Percentiles rank a stretch among this genome's conserved stretches.
Conservation (phyloP, 2,113 vertebrate genomes). For the Nycticryphes semicollaris region DNA sequence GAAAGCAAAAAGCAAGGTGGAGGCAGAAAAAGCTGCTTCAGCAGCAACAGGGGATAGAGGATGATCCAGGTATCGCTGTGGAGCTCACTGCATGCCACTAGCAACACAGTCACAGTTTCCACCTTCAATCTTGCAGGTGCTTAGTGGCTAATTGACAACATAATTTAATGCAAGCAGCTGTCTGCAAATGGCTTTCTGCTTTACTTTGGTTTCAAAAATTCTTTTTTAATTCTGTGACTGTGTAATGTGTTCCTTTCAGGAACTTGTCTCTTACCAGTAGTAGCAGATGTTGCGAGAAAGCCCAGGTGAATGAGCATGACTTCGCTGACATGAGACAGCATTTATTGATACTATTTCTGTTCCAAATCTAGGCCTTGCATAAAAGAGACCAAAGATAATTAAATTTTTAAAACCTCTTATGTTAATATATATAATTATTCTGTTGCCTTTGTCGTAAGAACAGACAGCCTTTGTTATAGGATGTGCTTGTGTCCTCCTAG, state of each 20-base stretch:
- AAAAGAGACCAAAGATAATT: neutral
- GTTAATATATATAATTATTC: neutral
- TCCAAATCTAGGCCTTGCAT: neutral
- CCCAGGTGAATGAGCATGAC: neutral
- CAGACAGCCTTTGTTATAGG: neutral
- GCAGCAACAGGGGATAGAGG: neutral
- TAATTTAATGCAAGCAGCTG: neutral
- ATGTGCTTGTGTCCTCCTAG: neutral
- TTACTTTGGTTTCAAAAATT: neutral
- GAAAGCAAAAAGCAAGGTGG: neutral
- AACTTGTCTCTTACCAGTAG: neutral
- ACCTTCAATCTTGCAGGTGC: neutral
- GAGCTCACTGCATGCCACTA: neutral
- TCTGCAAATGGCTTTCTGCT: neutral
- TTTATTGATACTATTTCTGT: neutral
- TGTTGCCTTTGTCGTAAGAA: neutral
- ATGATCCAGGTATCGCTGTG: neutral
- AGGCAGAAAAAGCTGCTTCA: neutral
- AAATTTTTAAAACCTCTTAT: neutral
- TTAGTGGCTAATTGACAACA: neutral
- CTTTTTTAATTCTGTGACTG: neutral
- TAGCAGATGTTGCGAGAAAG: neutral
- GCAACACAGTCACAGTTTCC: neutral
- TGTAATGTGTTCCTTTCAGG: neutral
- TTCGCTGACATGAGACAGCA: neutral